A percentile compares a stretch with the other conserved stretches of the same genome.
Evolutionary conservation across 2,113 vertebrate species (phyloP).

Genomic region (Vidua chalybeata): DNA sequence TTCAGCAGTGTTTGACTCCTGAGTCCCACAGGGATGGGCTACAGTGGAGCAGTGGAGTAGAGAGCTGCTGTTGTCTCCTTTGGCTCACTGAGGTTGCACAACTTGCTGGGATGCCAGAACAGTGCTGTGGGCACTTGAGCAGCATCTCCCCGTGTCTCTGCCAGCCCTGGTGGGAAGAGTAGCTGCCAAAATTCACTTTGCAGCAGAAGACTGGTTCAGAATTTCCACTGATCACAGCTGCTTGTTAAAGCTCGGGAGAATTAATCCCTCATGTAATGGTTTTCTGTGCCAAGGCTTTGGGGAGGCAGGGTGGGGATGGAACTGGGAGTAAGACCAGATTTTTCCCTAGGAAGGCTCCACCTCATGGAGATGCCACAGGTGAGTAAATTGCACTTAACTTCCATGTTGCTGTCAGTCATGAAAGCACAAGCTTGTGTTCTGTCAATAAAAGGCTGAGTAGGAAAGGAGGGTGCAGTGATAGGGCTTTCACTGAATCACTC

Average conservation of each 20-base stretch:
- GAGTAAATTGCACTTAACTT: slow-evolving; percentile 40
- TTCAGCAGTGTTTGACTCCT: neutral
- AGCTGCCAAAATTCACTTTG: neutral
- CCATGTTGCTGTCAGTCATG: neutral
- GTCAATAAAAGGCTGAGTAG: neutral
- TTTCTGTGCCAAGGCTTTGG: slow-evolving; percentile 3
- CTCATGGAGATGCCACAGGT: neutral
- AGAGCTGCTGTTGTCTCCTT: neutral
- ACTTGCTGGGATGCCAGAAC: neutral
- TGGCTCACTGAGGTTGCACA: neutral
- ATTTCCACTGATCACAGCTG: neutral
- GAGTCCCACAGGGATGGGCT: rapidly evolving
- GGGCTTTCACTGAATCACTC: neutral
- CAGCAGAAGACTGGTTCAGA: neutral
- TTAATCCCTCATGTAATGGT: neutral
- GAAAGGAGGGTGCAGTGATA: neutral
- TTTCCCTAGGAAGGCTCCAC: neutral
- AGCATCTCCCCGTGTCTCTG: neutral
- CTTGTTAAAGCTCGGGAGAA: neutral
- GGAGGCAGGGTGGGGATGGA: slow-evolving; percentile 7
- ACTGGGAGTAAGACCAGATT: neutral
- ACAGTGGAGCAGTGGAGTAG: neutral
- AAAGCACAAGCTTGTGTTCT: slow-evolving; percentile 23
- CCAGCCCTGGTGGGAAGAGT: neutral
- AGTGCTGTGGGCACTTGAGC: rapidly evolving